Evolutionary conservation across 2,797 vertebrate species (phyloP).

Genomic region (Hybognathus amarus): DNA sequence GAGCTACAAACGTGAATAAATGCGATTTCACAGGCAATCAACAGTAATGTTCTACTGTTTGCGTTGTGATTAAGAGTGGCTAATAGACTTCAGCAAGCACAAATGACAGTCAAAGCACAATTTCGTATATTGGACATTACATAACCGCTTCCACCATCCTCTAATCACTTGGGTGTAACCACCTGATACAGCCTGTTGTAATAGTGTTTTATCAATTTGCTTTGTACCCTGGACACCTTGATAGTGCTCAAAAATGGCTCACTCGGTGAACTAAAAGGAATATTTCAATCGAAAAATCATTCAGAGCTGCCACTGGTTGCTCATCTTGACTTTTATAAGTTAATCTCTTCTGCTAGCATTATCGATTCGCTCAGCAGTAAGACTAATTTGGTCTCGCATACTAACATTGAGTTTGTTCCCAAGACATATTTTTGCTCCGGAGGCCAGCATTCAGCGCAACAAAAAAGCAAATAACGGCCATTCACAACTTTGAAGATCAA

Average conservation of each 20-base stretch:
- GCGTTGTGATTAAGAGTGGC: slow-evolving; percentile 23
- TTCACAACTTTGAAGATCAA: slow-evolving; percentile 10
- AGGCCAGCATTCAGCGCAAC: background rate
- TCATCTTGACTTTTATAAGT: slow-evolving; percentile 60
- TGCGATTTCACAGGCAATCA: slow-evolving; percentile 28
- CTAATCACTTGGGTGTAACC: slow-evolving; percentile 68
- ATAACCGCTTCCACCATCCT: slow-evolving; percentile 55
- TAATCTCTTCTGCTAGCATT: slow-evolving; percentile 55
- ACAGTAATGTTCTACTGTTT: slow-evolving; percentile 26
- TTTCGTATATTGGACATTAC: slow-evolving; percentile 26
- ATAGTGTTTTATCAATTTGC: slow-evolving; percentile 77
- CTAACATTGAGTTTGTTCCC: slow-evolving; percentile 57
- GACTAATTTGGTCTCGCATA: slow-evolving; percentile 60
- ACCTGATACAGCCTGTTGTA: slow-evolving; percentile 67
- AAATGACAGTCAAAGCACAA: slow-evolving; percentile 37
- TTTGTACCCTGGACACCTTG: slow-evolving; percentile 65
- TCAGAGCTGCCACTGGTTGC: slow-evolving; percentile 60
- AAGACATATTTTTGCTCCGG: slow-evolving; percentile 1
- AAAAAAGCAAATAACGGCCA: background rate
- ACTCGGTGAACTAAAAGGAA: slow-evolving; percentile 70
- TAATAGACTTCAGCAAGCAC: slow-evolving; percentile 26
- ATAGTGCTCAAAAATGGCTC: slow-evolving; percentile 71
- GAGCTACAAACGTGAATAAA: slow-evolving; percentile 35
- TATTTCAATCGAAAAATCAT: slow-evolving; percentile 71
- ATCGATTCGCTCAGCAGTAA: slow-evolving; percentile 60